Evolutionary conservation across 2,113 vertebrate genomes (phyloP).

Genomic region (Leptosomus discolor): DNA sequence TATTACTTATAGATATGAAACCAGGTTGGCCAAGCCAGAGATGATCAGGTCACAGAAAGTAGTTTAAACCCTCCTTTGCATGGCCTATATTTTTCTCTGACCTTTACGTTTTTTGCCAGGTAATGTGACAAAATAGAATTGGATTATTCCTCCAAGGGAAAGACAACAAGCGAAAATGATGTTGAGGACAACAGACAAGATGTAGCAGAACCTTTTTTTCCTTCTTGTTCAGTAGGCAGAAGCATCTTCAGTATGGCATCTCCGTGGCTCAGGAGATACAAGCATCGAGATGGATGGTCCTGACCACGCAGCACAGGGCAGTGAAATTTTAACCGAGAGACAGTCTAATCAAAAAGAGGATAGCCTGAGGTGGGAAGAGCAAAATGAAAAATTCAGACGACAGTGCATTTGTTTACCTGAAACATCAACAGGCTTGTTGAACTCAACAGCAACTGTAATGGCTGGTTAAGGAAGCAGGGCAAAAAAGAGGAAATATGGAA

Average conservation of each 20-base stretch:
- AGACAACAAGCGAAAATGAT: neutral
- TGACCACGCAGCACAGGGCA: neutral
- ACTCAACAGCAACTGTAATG: neutral
- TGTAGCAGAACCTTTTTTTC: neutral
- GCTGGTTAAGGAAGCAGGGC: neutral
- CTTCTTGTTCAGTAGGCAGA: neutral
- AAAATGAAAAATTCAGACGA: neutral
- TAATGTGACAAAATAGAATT: neutral
- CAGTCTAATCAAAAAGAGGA: neutral
- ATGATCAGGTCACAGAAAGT: neutral
- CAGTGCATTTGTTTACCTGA: neutral
- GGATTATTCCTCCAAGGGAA: neutral
- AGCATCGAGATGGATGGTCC: no score
- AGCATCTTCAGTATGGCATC: neutral
- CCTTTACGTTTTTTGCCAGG: neutral
- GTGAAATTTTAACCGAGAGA: neutral
- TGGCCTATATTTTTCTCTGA: neutral
- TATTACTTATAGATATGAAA: neutral
- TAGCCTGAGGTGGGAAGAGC: neutral
- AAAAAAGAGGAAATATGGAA: neutral
- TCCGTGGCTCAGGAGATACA: neutral
- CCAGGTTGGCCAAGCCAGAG: neutral
- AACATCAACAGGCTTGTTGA: neutral
- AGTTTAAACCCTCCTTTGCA: neutral
- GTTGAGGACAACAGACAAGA: neutral